Percentiles rank a stretch among this genome's conserved stretches.
These are phyloP conservation scores for Potorous gilbertii DNA, from an alignment of 2,797 vertebrate species.

Conservation along the genomic window DNA sequence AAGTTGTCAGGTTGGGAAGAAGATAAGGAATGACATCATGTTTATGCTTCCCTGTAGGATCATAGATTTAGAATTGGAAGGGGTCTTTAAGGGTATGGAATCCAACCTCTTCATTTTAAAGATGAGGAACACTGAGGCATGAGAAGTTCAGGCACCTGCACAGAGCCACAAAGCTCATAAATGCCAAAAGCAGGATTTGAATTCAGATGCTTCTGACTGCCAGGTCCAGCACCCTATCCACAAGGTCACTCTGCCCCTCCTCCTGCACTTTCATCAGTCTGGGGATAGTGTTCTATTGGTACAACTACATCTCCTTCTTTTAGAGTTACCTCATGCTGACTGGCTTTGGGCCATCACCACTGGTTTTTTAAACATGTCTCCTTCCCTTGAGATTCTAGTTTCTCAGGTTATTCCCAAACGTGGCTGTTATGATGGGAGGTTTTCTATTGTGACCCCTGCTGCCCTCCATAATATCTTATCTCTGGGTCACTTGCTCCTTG, in stretches of 20 bases:
- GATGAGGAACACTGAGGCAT: not conserved
- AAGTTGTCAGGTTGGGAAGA: not conserved
- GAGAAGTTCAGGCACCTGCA: not conserved
- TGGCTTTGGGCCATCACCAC: accelerated
- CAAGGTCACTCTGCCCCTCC: not conserved
- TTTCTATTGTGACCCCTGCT: not conserved
- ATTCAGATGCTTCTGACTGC: not conserved
- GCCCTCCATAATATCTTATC: accelerated
- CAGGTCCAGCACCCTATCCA: not conserved
- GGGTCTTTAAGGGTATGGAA: not conserved
- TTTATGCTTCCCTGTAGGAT: not conserved
- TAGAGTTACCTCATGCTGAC: not conserved
- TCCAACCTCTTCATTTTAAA: not conserved
- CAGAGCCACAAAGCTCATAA: not conserved
- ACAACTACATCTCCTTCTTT: not conserved
- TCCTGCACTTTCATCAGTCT: not conserved
- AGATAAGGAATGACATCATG: not conserved
- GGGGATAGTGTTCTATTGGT: not conserved
- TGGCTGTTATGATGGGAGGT: not conserved
- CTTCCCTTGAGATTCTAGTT: not conserved
- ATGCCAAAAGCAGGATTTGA: not conserved
- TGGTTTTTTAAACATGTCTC: not conserved
- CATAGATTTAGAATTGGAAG: not conserved
- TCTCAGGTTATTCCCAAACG: not conserved
- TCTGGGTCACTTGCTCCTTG: slow-evolving; percentile 2